These are phyloP conservation scores for Upupa epops DNA, from an alignment of 2,113 vertebrate genomes.

Conservation along the genomic window DNA sequence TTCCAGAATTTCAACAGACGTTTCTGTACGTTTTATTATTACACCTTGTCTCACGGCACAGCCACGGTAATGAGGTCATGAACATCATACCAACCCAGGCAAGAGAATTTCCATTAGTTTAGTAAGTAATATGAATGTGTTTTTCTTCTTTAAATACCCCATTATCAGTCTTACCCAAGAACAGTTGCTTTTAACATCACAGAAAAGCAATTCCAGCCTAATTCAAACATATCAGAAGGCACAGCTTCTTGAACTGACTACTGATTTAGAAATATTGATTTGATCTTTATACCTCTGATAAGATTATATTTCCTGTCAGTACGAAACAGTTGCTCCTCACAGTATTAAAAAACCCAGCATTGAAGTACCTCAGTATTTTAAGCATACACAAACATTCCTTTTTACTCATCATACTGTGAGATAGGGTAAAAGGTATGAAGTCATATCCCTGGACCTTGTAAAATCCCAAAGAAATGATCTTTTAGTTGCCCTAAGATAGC, in stretches of 20 bases:
- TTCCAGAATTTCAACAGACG: neutral
- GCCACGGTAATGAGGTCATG: neutral
- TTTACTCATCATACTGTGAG: neutral
- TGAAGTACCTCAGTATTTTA: neutral
- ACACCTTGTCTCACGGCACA: neutral
- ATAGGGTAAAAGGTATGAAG: neutral
- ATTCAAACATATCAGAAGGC: neutral
- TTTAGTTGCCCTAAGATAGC: neutral
- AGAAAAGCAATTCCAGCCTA: neutral
- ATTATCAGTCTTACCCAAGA: neutral
- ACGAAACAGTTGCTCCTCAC: neutral
- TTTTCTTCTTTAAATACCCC: neutral
- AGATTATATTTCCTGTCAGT: neutral
- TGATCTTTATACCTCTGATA: neutral
- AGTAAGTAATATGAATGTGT: neutral
- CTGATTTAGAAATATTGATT: neutral
- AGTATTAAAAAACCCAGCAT: neutral
- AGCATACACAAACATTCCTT: fast-evolving
- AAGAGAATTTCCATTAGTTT: neutral
- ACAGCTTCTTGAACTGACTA: neutral
- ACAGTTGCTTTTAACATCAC: neutral
- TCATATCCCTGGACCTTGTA: neutral
- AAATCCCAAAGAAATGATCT: neutral
- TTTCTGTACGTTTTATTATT: neutral
- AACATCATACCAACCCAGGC: neutral